These are phyloP conservation scores for Antrozous pallidus DNA, from an alignment of 2,797 vertebrate genomes.

Conservation along the genomic window DNA sequence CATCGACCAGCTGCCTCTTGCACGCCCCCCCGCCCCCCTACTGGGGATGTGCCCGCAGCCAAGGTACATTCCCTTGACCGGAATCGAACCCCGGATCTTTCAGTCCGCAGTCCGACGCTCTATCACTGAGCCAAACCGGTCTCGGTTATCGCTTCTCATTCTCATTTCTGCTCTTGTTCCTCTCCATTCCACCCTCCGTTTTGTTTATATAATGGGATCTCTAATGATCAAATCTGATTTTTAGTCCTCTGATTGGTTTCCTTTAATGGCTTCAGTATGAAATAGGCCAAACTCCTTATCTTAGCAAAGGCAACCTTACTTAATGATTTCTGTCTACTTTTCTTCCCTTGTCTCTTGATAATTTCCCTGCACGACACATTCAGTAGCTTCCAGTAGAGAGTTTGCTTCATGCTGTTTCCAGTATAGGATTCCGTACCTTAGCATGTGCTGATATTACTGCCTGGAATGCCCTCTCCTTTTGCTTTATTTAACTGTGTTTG, in stretches of 20 bases:
- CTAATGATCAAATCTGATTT: neutral
- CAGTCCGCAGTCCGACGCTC: no score
- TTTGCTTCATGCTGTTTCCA: neutral
- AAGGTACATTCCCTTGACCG: no score
- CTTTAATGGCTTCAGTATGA: neutral
- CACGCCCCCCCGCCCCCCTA: no score
- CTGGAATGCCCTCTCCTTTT: neutral
- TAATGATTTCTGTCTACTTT: neutral
- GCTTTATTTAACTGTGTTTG: conserved; percentile 13
- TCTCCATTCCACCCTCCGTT: neutral
- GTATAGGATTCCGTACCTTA: neutral
- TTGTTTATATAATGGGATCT: neutral
- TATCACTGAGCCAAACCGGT: no score
- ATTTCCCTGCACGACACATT: neutral
- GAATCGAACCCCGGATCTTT: no score
- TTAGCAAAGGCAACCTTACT: neutral
- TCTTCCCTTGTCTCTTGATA: neutral
- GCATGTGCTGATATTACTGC: neutral
- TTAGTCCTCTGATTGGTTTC: neutral
- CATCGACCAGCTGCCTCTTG: no score
- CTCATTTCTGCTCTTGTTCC: neutral
- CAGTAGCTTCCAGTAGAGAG: neutral
- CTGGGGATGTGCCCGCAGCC: no score
- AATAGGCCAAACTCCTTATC: neutral
- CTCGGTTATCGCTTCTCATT: neutral